These are phyloP conservation scores for Crotalus tigris DNA, from an alignment of 2,113 vertebrate genomes.

Conservation along the genomic window DNA sequence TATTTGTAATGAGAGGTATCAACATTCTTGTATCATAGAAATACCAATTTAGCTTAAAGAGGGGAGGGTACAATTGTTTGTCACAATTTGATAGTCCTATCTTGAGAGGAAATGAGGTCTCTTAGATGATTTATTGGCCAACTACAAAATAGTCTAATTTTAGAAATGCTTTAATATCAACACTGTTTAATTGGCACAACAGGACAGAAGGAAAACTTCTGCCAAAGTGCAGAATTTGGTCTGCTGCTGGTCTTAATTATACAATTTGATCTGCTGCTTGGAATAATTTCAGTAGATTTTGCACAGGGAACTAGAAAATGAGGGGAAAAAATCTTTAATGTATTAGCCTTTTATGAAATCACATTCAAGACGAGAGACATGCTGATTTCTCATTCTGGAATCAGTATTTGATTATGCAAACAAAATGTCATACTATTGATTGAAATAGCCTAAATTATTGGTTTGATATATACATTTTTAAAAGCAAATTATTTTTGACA, in stretches of 20 bases:
- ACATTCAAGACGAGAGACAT: background rate
- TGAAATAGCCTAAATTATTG: background rate
- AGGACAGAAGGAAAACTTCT: background rate
- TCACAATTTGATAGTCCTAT: background rate
- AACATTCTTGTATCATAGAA: background rate
- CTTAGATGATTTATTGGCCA: background rate
- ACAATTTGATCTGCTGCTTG: background rate
- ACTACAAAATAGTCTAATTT: background rate
- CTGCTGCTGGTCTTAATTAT: background rate
- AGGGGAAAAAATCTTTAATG: background rate
- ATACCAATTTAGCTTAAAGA: background rate
- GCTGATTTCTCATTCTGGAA: background rate
- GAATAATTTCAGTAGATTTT: background rate
- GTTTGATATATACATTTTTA: background rate
- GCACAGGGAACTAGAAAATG: background rate
- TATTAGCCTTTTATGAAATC: background rate
- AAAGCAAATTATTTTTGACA: background rate
- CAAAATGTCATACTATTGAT: background rate
- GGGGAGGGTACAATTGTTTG: background rate
- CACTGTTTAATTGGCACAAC: background rate
- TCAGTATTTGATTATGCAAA: background rate
- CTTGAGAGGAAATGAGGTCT: background rate
- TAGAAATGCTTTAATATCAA: background rate
- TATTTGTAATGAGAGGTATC: background rate
- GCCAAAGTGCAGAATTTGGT: background rate